Base-by-base conservation (phyloP, 2,113 vertebrate genomes). In the Martes martes region DNA sequence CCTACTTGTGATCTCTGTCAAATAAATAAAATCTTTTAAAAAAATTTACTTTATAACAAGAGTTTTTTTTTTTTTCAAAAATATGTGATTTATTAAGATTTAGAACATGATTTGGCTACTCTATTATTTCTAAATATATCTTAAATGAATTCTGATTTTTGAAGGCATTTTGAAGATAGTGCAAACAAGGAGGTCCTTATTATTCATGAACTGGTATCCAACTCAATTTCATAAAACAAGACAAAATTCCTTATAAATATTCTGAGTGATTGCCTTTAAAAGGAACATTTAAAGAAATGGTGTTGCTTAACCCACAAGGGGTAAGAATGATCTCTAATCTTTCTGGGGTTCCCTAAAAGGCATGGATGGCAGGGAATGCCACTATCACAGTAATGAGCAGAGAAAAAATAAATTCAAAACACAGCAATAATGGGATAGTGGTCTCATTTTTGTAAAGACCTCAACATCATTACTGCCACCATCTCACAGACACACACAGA, bases 61-160 rank as follows among this genome's bases (percentile, higher is more conserved):
- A 59, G 18, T 10, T 67, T 15, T 33, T 50, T 28, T 69, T 89
- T n/a, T 73, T 33, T 18, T 7, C 67, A 71, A 23, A 47, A 73
- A 8, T 7, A 95, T 4, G 33, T 78, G 39, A 86, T 33, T 94
- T 87, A 89, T 11, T 85, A 84, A 95, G 69, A 89, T 57, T 83
- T 79, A 93, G 52, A 91, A 89, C 6, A 94, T 61, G 52, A 24
- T 87, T 71, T 73, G 11, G n/a, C 52, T 71, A 96, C 36, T 83
- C 18, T 81, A 94, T 31, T 92, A 86, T 50, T 88, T 73, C 42
- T 73, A 76, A 80, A 86, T 78, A 71, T 81, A 92, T 61, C 33
- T 91, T 47, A 97, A 74, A 57, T 79, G 61, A 87, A 87, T 83
- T 11, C 33, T 73, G 67, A 94, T 73, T 95, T 95, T 97, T 93